Conservation (phyloP, 2,113 vertebrate genomes). For the Merops nubicus region DNA sequence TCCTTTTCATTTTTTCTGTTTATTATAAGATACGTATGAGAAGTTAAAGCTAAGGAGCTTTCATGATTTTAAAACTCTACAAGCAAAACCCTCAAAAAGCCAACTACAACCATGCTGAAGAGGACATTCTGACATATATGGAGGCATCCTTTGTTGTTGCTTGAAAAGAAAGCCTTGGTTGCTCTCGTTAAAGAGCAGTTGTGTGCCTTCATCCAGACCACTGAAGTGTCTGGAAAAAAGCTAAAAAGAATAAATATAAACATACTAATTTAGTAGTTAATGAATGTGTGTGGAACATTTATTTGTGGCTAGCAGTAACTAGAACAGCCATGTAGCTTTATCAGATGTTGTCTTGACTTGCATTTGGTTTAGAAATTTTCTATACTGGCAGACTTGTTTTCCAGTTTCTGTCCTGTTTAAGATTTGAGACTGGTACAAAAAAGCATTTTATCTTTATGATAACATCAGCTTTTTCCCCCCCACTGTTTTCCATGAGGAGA, state of each 20-base stretch:
- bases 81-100: not conserved
- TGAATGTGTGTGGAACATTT: not conserved
- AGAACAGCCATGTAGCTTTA: not conserved
- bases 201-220: not conserved
- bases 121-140: not conserved
- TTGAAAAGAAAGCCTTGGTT: not conserved
- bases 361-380: not conserved
- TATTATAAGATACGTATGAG: not conserved
- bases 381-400: not conserved
- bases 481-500: not conserved
- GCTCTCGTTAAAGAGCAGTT: not conserved
- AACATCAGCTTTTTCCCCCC: not conserved
- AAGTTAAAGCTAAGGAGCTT: not conserved
- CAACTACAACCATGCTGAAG: not conserved
- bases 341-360: constrained; percentile 35
- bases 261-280: not conserved
- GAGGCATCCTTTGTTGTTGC: not conserved
- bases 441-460: not conserved
- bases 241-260: constrained; percentile 10
- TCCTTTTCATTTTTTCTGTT: not conserved
- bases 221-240: not conserved
- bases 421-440: not conserved
- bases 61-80: not conserved
- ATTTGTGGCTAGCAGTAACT: constrained; percentile 5
- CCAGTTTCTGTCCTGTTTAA: not conserved